phyloP scores from a whole-genome alignment of 2,888 invertebrate genomes.

The Ennomos fuscantarius region DNA sequence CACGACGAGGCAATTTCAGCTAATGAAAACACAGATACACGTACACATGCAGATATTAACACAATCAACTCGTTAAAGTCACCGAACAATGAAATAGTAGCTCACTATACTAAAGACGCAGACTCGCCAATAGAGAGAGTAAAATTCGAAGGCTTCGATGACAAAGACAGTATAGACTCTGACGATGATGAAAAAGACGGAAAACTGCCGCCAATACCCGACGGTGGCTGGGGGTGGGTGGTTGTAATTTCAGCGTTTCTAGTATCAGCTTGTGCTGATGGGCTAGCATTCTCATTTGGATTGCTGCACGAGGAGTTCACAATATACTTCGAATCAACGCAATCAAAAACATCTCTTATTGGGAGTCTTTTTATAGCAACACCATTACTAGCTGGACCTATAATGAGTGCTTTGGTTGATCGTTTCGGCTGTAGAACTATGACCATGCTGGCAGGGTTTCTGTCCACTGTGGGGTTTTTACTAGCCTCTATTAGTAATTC shows the following conservation, averaged over 20 bases:
- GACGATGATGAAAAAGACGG: constrained; percentile 62
- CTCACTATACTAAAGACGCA: constrained; percentile 54
- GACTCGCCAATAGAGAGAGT: constrained; percentile 70
- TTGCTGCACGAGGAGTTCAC: constrained; percentile 93
- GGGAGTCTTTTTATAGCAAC: constrained; percentile 95
- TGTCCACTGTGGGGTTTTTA: constrained; percentile 90
- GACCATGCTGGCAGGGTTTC: constrained; percentile 89
- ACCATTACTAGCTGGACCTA: constrained; percentile 92
- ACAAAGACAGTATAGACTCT: constrained; percentile 74
- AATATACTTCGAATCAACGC: constrained; percentile 90
- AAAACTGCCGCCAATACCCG: constrained; percentile 87
- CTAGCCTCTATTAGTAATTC: constrained; percentile 89
- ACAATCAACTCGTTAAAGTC: constrained; percentile 72
- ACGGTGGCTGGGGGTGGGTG: constrained; percentile 96
- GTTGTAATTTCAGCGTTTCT: constrained; percentile 93
- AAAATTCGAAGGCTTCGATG: constrained; percentile 77
- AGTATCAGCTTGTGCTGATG: constrained; percentile 96
- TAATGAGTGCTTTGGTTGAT: constrained; percentile 93
- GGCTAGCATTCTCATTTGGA: constrained; percentile 96
- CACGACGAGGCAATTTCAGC: constrained; percentile 32
- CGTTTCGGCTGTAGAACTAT: constrained; percentile 91
- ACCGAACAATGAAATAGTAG: constrained; percentile 49
- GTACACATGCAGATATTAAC: constrained; percentile 59
- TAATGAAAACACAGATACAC: constrained; percentile 32
- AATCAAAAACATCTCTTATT: constrained; percentile 94